Evolutionary conservation across 1,140 invertebrate genomes (phyloP).

Genomic region (Palaemon carinicauda): DNA sequence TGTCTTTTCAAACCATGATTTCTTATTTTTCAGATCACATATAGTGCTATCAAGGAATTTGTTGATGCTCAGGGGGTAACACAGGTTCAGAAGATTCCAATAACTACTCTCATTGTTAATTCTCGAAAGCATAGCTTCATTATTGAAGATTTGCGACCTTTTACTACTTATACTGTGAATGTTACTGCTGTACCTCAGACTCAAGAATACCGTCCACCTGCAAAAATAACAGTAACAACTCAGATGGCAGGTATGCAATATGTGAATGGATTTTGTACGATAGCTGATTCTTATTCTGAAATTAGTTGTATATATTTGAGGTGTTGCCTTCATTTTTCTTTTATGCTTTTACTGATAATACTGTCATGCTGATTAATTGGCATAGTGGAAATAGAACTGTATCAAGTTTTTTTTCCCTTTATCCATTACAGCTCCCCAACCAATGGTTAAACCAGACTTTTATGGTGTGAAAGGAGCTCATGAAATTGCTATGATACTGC

Average conservation of each 20-base stretch:
- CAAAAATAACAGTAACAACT: conserved; percentile 93
- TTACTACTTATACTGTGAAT: conserved; percentile 94
- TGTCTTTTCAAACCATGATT: too few relatives aligned
- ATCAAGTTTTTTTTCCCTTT: conserved; percentile 17
- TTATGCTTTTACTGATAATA: background rate
- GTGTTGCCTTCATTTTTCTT: background rate
- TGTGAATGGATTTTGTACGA: too few relatives aligned
- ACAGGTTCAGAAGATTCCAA: conserved; percentile 83
- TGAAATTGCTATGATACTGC: conserved; percentile 89
- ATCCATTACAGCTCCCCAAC: conserved; percentile 78
- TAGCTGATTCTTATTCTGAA: too few relatives aligned
- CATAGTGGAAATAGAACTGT: too few relatives aligned
- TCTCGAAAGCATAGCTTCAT: conserved; percentile 71
- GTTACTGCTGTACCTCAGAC: conserved; percentile 89
- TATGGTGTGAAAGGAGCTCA: conserved; percentile 86
- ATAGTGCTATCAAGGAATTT: conserved; percentile 93
- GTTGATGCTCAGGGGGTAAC: conserved; percentile 92
- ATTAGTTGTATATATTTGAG: too few relatives aligned
- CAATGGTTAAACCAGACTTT: conserved; percentile 94
- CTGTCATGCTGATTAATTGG: too few relatives aligned
- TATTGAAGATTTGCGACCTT: conserved; percentile 88
- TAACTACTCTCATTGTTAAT: conserved; percentile 76
- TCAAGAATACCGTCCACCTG: conserved; percentile 84
- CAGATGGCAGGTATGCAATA: conserved; percentile 81
- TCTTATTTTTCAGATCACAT: conserved; percentile 64